Conservation (phyloP, 2,888 invertebrate genomes). For the Dilophus febrilis region DNA sequence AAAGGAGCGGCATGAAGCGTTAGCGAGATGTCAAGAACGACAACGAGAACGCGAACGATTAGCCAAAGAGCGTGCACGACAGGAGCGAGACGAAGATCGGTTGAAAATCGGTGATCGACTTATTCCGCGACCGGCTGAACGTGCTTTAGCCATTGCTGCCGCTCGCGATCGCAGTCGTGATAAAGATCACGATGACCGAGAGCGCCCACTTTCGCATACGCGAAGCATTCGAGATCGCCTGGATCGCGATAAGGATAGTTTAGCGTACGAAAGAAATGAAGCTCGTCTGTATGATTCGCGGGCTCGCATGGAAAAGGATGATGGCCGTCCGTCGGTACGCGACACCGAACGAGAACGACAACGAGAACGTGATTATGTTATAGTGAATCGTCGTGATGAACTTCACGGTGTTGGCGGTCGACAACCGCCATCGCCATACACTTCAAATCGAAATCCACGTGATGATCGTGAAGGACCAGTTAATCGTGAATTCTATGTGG, state of each 20-base stretch:
- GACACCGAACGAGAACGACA: constrained; percentile 1
- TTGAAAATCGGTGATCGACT: constrained; percentile 38
- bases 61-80: constrained; percentile 30
- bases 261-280: constrained; percentile 11
- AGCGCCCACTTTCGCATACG: constrained; percentile 6
- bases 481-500: constrained; percentile 21
- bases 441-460: not conserved
- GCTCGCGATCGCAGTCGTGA: constrained; percentile 27
- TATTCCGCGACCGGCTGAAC: constrained; percentile 43
- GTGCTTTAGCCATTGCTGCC: constrained; percentile 40
- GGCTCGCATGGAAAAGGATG: constrained; percentile 11
- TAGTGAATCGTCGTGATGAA: not conserved
- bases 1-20: constrained; percentile 44
- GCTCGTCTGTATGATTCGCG: constrained; percentile 15
- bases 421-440: not conserved
- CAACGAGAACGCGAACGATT: constrained; percentile 36
- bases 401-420: too few species aligned
- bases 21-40: constrained; percentile 47
- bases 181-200: constrained; percentile 10
- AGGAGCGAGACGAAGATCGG: constrained; percentile 32
- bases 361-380: constrained; percentile 3
- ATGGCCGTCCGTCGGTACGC: not conserved
- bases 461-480: constrained; percentile 13
- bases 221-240: constrained; percentile 7
- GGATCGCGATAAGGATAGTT: constrained; percentile 3